Evolutionary conservation across 1,140 invertebrate genomes (phyloP), one percentile per base, ranked within the genome.

Genomic region (Paraescarpia echinospica): DNA sequence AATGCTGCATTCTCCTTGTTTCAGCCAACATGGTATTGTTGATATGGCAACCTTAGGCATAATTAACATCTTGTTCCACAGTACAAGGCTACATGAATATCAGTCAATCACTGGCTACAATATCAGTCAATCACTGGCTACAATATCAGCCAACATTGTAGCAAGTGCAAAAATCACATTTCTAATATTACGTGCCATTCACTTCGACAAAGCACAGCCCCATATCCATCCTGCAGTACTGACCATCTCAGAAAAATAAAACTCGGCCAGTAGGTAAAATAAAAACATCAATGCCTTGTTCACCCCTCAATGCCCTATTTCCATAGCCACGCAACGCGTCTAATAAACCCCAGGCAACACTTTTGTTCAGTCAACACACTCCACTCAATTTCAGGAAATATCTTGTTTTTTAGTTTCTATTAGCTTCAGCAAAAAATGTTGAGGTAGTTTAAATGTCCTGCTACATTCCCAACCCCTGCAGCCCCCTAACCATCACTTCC

Each of bases 21-120:
- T 31, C 27, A 77, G 8, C 59, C 59, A 12, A 77, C 59, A 77
- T 31, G 59, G 59, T 0, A 27, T 77, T 77, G 59, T 77, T 77
- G 59, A 77, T 77, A 77, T 77, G 59, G 59, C 59, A 77, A 77
- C 59, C 59, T 77, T 77, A 77, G 59, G 59, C 59, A 77, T 77
- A 77, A 77, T 77, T 77, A 77, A 77, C 59, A 77, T 18, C 59
- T 77, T 18, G 48, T 51, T 27, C 59, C 59, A 77, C 59, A 77
- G 9, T 77, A 77, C 27, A 77, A 14, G 59, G 41, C 41, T 2
- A 77, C 59, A 77, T 18, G 14, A 77, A 77, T 77, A 77, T 77
- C 59, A 77, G 59, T 77, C 8, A 77, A 77, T 77, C 0, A 31
- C 4, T 77, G 59, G 27, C 27, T 77, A 77, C 18, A 77, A 77